Base-by-base conservation (phyloP, 2,888 invertebrate genomes). In the Oeneis ivallda region DNA sequence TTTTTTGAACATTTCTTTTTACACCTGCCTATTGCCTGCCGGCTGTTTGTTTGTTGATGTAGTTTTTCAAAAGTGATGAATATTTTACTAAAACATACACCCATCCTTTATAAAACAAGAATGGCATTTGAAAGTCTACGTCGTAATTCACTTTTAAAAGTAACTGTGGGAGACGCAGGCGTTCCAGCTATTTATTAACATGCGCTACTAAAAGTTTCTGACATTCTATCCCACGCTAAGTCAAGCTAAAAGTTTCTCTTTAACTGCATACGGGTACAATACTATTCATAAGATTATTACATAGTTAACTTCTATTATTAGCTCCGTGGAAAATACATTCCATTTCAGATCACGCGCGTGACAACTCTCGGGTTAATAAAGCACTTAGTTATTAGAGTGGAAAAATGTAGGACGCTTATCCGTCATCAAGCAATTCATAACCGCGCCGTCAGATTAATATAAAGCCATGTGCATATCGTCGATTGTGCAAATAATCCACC, bases 401-500 rank as follows among this genome's bases (percentile, higher is more conserved):
- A 82, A 81, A 83, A 82, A 80, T 76, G 78, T 78, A 41, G 50
- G 41, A 41, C 52, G 61, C 76, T 79, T 84, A 84, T 83, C 75
- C 80, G 68, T 74, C 77, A 75, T 77, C 79, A 80, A 80, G 83
- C 83, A 84, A 81, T 83, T 83, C 82, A 80, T 84, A 83, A 80
- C 75, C 85, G 83, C 83, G 75, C 84, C 76, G 87, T 86, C 87
- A 84, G 88, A 87, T 87, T 87, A 86, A 82, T 83, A 77, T 83
- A 82, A 83, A 78, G 80, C 82, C 76, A 71, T 74, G 80, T 75
- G 53, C 80, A 82, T 83, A 85, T 77, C 82, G 82, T 83, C 85
- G 84, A 87, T 87, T 86, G 88, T 85, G 87, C 85, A 86, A 86
- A 87, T 88, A 87, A 85, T 87, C 83, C 82, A 76, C 69, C 74